A percentile compares a stretch with the other conserved stretches of the same genome.
Evolutionary conservation across 2,113 vertebrate genomes (phyloP).

Genomic region (Gallinago undulata): DNA sequence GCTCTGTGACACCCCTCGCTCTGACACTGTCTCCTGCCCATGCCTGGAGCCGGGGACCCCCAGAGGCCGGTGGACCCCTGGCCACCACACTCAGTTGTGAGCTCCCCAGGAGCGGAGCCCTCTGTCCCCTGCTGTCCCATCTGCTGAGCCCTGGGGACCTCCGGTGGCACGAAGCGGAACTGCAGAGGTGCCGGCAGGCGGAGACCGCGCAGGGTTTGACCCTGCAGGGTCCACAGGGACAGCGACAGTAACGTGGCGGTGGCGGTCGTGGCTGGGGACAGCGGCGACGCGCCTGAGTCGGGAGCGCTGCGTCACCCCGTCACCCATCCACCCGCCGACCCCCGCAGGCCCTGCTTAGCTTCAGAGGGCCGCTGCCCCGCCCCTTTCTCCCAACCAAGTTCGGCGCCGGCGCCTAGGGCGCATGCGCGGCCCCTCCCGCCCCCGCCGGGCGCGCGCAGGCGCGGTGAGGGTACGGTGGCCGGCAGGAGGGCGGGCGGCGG

Average conservation of each 20-base stretch:
- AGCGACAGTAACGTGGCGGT: accelerated
- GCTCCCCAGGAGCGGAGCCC: background rate
- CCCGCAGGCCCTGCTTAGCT: accelerated
- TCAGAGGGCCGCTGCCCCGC: accelerated
- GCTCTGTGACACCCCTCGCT: background rate
- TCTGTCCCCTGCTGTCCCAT: background rate
- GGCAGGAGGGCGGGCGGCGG: background rate
- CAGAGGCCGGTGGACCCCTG: background rate
- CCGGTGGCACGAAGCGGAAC: conserved; percentile 14
- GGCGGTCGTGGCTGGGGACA: background rate
- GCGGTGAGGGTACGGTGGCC: background rate
- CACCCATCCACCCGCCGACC: background rate
- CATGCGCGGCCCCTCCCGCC: background rate
- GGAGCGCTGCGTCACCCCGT: accelerated
- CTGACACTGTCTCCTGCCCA: background rate
- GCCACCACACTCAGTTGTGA: background rate
- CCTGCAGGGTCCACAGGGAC: background rate
- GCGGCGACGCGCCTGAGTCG: accelerated
- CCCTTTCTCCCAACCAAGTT: background rate
- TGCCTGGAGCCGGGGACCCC: background rate
- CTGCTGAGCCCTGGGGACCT: background rate
- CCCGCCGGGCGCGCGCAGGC: background rate
- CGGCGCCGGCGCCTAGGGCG: accelerated
- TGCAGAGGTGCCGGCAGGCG: background rate
- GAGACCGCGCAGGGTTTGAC: background rate